phyloP scores from a whole-genome alignment of 2,113 vertebrate species.

The Pedionomus torquatus region DNA sequence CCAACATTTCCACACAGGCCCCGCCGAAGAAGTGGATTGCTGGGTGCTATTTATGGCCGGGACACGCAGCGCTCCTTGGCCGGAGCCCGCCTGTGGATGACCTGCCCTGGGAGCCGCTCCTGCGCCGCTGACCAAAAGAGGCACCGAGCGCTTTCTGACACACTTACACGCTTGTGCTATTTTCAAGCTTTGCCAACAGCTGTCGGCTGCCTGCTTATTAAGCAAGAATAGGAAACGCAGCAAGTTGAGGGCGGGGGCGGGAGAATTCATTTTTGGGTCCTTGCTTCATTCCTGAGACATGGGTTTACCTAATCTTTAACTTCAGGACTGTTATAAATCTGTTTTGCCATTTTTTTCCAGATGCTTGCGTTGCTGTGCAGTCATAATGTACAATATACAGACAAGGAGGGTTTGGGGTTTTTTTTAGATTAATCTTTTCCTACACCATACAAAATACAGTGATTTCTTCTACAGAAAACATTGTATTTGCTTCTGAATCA shows the following conservation, averaged over 20 bases:
- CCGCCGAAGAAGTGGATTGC: fast-evolving
- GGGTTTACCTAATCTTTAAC: neutral
- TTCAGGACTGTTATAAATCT: neutral
- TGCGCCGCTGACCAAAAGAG: constrained; percentile 20
- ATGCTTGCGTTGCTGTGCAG: fast-evolving
- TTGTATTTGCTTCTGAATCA: neutral
- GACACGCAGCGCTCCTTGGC: fast-evolving
- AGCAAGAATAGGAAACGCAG: neutral
- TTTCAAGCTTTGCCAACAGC: constrained; percentile 40
- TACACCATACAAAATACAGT: neutral
- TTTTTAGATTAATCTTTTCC: neutral
- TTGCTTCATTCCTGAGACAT: neutral
- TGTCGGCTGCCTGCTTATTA: constrained; percentile 1
- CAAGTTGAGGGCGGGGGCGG: neutral
- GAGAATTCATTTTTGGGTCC: neutral
- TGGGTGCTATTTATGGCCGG: constrained; percentile 26
- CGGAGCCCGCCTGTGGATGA: neutral
- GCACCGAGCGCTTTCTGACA: neutral
- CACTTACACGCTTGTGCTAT: neutral
- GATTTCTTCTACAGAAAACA: neutral
- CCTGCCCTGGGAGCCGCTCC: neutral
- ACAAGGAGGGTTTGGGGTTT: neutral
- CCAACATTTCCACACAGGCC: neutral
- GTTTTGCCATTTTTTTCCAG: neutral
- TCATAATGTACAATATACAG: fast-evolving